These are phyloP conservation scores for Stercorarius parasiticus DNA, from an alignment of 2,113 vertebrate genomes.

Conservation along the genomic window DNA sequence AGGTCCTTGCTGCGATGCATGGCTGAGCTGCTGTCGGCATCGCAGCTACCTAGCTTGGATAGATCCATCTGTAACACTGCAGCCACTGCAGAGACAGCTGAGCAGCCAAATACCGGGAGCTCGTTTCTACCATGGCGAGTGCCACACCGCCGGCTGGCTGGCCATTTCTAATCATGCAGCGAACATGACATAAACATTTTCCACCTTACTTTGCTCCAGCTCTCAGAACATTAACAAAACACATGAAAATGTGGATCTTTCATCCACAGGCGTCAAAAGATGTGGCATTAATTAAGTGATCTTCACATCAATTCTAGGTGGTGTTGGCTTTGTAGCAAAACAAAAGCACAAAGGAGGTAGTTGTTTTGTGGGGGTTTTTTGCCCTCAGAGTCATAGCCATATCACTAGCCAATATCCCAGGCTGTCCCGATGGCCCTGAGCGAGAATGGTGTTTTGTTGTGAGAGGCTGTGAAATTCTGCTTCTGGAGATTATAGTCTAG, in stretches of 20 bases:
- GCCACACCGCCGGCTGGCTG: neutral
- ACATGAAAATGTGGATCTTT: neutral
- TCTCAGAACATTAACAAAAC: neutral
- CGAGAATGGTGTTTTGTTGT: neutral
- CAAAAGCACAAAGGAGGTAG: neutral
- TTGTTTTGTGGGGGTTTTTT: neutral
- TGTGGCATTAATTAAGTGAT: neutral
- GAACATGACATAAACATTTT: neutral
- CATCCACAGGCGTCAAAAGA: neutral
- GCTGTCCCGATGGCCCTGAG: neutral
- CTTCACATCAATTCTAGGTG: neutral
- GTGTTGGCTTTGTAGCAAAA: neutral
- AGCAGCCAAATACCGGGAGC: neutral
- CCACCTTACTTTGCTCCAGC: neutral
- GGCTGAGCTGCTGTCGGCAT: neutral
- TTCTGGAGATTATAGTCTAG: neutral
- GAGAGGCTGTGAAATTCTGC: neutral
- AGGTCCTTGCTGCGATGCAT: rapidly evolving
- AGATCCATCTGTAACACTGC: neutral
- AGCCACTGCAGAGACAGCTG: neutral
- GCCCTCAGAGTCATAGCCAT: neutral
- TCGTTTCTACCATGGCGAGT: rapidly evolving
- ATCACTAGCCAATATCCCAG: neutral
- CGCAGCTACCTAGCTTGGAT: neutral
- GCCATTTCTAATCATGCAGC: neutral